These are phyloP conservation scores for Achroia grisella DNA, from an alignment of 1,140 invertebrate species.

Conservation along the genomic window DNA sequence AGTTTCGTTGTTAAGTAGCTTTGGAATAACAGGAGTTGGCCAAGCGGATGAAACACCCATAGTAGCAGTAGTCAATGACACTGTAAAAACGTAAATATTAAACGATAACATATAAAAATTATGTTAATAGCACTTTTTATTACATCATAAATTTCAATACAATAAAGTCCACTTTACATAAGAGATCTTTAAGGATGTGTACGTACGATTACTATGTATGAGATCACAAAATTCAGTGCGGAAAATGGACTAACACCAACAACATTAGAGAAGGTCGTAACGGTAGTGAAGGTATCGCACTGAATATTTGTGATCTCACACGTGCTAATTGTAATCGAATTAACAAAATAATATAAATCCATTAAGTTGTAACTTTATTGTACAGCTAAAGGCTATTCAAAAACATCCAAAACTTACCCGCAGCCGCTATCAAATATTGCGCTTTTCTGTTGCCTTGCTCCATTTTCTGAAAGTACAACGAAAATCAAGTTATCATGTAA, in stretches of 20 bases:
- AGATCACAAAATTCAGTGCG: too few relatives aligned
- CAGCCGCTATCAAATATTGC: constrained; percentile 13
- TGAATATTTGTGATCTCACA: background rate
- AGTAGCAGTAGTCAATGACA: constrained; percentile 56
- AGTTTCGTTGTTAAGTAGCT: constrained; percentile 47
- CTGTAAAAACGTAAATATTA: constrained; percentile 39
- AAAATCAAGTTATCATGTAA: too few relatives aligned
- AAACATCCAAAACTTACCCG: constrained; percentile 16
- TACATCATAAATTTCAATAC: too few relatives aligned
- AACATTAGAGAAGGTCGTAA: background rate
- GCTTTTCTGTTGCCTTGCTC: constrained; percentile 10
- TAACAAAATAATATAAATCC: background rate
- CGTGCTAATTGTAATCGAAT: background rate
- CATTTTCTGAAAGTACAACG: constrained; percentile 16
- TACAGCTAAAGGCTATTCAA: too few relatives aligned
- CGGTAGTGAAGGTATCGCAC: background rate
- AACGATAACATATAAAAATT: background rate
- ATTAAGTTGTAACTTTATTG: too few relatives aligned
- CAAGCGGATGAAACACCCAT: constrained; percentile 64
- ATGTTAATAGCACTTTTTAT: background rate
- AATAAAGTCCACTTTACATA: too few relatives aligned
- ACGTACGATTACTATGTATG: too few relatives aligned
- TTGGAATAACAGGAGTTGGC: constrained; percentile 60
- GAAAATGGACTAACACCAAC: too few relatives aligned
- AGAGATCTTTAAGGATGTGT: too few relatives aligned